phyloP scores from a whole-genome alignment of 2,888 invertebrate species.

The Cylindroiulus punctatus region DNA sequence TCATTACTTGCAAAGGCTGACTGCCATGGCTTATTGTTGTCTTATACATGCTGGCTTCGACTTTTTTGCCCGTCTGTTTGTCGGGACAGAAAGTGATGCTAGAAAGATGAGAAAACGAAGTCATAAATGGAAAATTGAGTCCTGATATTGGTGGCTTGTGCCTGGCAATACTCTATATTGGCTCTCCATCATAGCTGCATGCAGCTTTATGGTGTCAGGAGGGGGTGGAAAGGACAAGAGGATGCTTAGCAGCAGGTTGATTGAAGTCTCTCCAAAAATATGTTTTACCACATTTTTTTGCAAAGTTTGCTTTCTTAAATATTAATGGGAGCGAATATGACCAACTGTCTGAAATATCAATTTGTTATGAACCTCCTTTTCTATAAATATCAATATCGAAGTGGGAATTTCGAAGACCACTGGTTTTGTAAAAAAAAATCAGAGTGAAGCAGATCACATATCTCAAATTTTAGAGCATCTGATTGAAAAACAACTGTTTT shows the following conservation, averaged over 20 bases:
- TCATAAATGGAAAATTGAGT: slow-evolving; percentile 33
- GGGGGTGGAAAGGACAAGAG: background rate
- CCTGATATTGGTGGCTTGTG: background rate
- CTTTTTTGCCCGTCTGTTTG: background rate
- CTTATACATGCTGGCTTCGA: background rate
- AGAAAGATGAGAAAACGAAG: slow-evolving; percentile 11
- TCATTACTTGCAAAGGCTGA: slow-evolving; percentile 8
- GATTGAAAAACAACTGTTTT: too few relatives aligned
- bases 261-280: background rate
- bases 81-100: background rate
- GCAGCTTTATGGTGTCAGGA: background rate
- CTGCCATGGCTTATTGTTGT: background rate
- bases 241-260: background rate
- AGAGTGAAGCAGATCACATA: too few relatives aligned
- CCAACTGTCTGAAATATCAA: too few relatives aligned
- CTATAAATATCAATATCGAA: too few relatives aligned
- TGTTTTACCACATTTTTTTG: too few relatives aligned
- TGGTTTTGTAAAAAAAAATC: too few relatives aligned
- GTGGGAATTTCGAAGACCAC: too few relatives aligned
- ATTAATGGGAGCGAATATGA: too few relatives aligned
- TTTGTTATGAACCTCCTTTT: too few relatives aligned
- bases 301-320: too few relatives aligned
- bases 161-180: background rate
- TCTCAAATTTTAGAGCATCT: too few relatives aligned
- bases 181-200: background rate